Base-by-base conservation (phyloP, 2,113 vertebrate species). In the Tragelaphus strepsiceros region DNA sequence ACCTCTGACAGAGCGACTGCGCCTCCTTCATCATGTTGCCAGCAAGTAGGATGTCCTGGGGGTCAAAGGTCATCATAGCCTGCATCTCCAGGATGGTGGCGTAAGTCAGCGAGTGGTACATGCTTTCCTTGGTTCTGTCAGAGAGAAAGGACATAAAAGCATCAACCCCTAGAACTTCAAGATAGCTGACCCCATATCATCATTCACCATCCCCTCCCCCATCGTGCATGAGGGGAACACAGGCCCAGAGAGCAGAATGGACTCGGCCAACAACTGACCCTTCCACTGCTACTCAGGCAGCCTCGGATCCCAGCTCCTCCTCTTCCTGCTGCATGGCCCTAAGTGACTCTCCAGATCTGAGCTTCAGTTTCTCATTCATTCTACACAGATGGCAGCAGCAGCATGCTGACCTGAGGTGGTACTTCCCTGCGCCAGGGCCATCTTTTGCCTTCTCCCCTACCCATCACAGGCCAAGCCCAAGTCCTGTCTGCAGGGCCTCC, bases 1-100 rank as follows among this genome's bases (percentile, higher is more conserved):
- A 99, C 99, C 99, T 99, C 98, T 99, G 99, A 98, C 99, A 99
- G 43, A 99, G 98, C 5, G 98, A 99, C 98, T 99, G 99, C 9
- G 99, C 99, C 95, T 99, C 99, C 97, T 99, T 99, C 99, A 99
- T 99, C 83, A 99, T 99, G 98, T 99, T 99, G 85, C 99, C 99
- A 16, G 99, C 99, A 51, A 99, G 98, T 96, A 99, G 96, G 91
- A 99, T 99, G 98, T 99, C 99, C 97, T 99, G 99, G 17, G 99
- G 99, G 95, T 99, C 99, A 98, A 99, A 99, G 53, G 99, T 99
- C 99, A 99, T 99, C 99, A 99, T 99, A 97, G 99, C 99, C 97
- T 99, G 99, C 99, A 99, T 99, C 98, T 99, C 99, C 98, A 99
- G 95, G 96, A 99, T 99, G 96, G 99, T 99, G 98, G 99, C 99